phyloP scores from a whole-genome alignment of 2,113 vertebrate species.

The Mirounga angustirostris region DNA sequence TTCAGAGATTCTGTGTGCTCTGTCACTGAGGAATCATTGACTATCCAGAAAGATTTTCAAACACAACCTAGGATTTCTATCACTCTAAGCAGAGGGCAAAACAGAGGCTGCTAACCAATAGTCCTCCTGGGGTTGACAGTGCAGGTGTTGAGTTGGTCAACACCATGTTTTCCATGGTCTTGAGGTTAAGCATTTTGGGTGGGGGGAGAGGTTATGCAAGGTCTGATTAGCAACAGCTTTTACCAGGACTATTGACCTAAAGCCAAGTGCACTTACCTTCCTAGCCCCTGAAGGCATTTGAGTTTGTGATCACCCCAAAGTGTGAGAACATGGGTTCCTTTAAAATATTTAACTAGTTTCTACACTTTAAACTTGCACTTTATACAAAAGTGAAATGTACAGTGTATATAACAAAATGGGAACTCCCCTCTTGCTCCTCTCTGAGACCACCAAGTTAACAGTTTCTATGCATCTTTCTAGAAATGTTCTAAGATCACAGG shows the following conservation, averaged over 20 bases:
- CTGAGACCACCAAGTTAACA: background rate
- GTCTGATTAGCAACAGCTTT: background rate
- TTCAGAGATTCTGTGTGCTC: background rate
- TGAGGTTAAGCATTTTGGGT: background rate
- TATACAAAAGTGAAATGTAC: background rate
- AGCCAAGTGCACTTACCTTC: background rate
- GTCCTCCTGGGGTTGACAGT: background rate
- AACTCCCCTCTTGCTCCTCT: background rate
- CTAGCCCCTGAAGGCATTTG: background rate
- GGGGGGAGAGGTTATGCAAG: background rate
- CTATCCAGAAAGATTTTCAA: background rate
- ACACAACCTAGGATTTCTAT: background rate
- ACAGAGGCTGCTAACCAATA: background rate
- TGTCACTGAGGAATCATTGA: background rate
- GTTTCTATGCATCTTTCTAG: background rate
- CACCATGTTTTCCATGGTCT: background rate
- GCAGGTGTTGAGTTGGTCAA: background rate
- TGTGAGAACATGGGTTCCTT: background rate
- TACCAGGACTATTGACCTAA: background rate
- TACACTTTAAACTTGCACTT: background rate
- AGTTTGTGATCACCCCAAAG: background rate
- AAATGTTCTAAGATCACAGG: background rate
- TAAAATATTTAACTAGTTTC: conserved; percentile 10
- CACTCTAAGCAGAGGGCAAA: background rate
- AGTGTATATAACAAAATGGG: background rate